phyloP scores from a whole-genome alignment of 2,888 invertebrate genomes.

The Latheticus oryzae region DNA sequence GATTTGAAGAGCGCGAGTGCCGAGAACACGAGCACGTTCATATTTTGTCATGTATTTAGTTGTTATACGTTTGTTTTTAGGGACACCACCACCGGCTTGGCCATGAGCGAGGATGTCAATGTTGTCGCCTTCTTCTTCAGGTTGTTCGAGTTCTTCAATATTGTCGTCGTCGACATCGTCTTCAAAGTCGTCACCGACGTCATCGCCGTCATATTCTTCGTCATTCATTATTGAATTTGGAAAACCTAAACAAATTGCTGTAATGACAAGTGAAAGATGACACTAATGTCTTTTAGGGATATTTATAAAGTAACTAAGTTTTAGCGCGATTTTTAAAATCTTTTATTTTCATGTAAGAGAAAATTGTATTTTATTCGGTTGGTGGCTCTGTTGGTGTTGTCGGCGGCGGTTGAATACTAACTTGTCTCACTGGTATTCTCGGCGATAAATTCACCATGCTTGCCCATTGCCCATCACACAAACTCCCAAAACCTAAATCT shows the following conservation, averaged over 20 bases:
- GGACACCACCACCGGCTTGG: slow-evolving; percentile 83
- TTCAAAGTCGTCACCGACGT: slow-evolving; percentile 86
- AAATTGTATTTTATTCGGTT: too few relatives aligned
- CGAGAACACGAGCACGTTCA: slow-evolving; percentile 87
- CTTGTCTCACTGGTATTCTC: slow-evolving; percentile 69
- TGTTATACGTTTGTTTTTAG: slow-evolving; percentile 91
- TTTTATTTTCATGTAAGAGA: too few relatives aligned
- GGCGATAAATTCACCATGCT: slow-evolving; percentile 79
- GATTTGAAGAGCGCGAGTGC: slow-evolving; percentile 97
- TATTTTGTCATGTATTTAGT: slow-evolving; percentile 99
- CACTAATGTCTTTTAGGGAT: too few relatives aligned
- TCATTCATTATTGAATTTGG: slow-evolving; percentile 66
- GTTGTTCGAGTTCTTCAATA: slow-evolving; percentile 87
- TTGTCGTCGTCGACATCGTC: slow-evolving; percentile 91
- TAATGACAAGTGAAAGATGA: too few relatives aligned
- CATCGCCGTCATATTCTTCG: slow-evolving; percentile 84
- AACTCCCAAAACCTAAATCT: slow-evolving; percentile 77
- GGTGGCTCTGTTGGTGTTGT: neutral
- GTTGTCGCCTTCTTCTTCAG: slow-evolving; percentile 88
- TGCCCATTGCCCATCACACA: slow-evolving; percentile 83
- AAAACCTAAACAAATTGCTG: too few relatives aligned
- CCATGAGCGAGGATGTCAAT: slow-evolving; percentile 86
- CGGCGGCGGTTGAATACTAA: slow-evolving; percentile 23
- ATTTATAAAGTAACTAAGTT: too few relatives aligned
- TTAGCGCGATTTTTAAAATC: too few relatives aligned